Base-by-base conservation (phyloP, 2,113 vertebrate genomes). In the Melanerpes aurifrons region DNA sequence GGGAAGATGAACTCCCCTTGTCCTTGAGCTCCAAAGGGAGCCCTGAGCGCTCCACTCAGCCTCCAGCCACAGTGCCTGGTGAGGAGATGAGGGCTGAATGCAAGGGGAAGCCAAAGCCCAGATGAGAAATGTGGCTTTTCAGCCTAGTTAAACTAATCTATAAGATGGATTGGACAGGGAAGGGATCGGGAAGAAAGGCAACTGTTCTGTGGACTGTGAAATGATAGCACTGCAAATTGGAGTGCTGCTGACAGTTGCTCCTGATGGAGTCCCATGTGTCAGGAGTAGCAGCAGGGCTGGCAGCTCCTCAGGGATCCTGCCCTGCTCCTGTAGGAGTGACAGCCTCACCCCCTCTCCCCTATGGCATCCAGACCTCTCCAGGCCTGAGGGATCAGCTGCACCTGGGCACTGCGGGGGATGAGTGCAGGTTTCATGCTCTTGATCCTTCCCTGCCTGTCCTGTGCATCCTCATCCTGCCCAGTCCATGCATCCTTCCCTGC, bases 61-160 rank as follows among this genome's bases (percentile, higher is more conserved):
- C 50, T 69, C 59, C 0, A 0, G 32, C 63, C 45, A 37, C n/a
- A 17, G 59, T 79, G 48, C 25, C 63, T 15, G 28, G 59, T 59
- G 43, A 28, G 35, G n/a, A 72, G 22, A 22, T 21, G 37, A 95
- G 59, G 62, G 48, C 40, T 64, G 68, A 61, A 69, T 57, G 24
- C 24, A 57, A 82, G 14, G 59, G 31, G 87, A 94, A 82, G 40
- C n/a, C 7, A 76, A 91, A 82, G 56, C 40, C 72, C 40, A 37
- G 1, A 9, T 86, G 82, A 86, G 92, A 93, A 93, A 96, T 83
- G 64, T n/a, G 79, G 64, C 15, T 62, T 82, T 92, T 92, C 79
- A 93, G 72, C 61, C 75, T 90, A 73, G 86, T 88, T 93, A 76
- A 82, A 89, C 90, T 73, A 56, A 77, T 88, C 68, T 66, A 6